phyloP scores from a whole-genome alignment of 1,140 invertebrate genomes.

The Cephus cinctus region DNA sequence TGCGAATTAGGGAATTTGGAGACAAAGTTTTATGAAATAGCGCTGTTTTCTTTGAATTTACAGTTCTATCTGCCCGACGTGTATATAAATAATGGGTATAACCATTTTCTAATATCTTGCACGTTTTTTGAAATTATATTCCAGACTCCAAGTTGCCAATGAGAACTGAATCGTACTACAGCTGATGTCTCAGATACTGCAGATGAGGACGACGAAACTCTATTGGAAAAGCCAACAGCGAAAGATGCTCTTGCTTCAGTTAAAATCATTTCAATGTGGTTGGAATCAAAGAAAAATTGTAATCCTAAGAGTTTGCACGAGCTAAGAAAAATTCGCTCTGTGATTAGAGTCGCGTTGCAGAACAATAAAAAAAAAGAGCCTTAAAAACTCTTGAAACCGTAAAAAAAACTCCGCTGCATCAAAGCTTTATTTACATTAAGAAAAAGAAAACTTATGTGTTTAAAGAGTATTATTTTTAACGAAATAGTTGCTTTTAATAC shows the following conservation, averaged over 20 bases:
- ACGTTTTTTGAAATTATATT: conserved; percentile 10
- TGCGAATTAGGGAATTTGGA: background rate
- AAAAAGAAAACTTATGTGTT: conserved; percentile 12
- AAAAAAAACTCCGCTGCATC: conserved; percentile 9
- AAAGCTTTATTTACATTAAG: conserved; percentile 11
- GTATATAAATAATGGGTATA: background rate
- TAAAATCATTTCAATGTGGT: conserved; percentile 9
- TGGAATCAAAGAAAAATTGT: conserved; percentile 6
- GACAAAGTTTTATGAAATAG: background rate
- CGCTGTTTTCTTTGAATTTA: background rate
- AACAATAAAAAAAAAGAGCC: conserved; percentile 7
- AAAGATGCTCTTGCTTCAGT: conserved; percentile 7
- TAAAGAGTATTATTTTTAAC: conserved; percentile 12
- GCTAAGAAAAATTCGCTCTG: conserved; percentile 7
- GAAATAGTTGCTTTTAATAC: conserved; percentile 12
- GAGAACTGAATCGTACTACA: conserved; percentile 7
- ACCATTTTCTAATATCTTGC: conserved; percentile 3
- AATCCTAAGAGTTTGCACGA: conserved; percentile 3
- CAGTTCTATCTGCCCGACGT: background rate
- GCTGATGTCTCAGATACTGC: conserved; percentile 2
- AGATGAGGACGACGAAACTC: conserved; percentile 11
- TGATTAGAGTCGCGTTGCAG: conserved; percentile 9
- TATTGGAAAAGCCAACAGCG: conserved; percentile 6
- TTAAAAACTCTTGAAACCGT: conserved; percentile 10
- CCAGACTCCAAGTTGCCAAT: conserved; percentile 9